Evolutionary conservation across 1,140 invertebrate genomes (phyloP).

Genomic region (Drosophila quadrilineata): DNA sequence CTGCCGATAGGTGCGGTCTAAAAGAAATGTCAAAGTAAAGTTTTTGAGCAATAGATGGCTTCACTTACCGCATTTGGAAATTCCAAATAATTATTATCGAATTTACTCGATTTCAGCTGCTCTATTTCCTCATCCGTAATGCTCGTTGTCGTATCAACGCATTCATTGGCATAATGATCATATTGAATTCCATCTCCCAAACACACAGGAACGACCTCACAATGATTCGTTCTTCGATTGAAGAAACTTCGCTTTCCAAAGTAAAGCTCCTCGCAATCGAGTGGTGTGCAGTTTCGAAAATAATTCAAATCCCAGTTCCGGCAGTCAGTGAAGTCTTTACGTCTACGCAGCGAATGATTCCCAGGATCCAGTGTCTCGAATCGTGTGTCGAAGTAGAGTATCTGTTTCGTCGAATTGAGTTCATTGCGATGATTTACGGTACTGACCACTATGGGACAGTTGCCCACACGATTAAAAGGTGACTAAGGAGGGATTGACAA

Average conservation of each 20-base stretch:
- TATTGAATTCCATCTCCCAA: conserved; percentile 33
- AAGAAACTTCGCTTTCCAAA: conserved; percentile 69
- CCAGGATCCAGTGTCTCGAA: conserved; percentile 62
- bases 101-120: conserved; percentile 42
- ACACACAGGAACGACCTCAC: conserved; percentile 41
- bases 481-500: conserved; percentile 36
- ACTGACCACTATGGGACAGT: conserved; percentile 55
- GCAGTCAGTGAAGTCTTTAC: conserved; percentile 56
- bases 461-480: conserved; percentile 69
- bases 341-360: conserved; percentile 31
- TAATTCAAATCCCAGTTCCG: conserved; percentile 70
- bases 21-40: no score
- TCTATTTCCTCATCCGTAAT: conserved; percentile 52
- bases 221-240: conserved; percentile 45
- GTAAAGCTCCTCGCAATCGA: conserved; percentile 71
- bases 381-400: conserved; percentile 61
- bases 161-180: conserved; percentile 58
- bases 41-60: conserved; percentile 11
- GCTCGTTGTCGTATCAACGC: conserved; percentile 35
- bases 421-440: conserved; percentile 35
- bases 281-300: conserved; percentile 59
- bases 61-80: conserved; percentile 8
- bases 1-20: not conserved
- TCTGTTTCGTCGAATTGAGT: conserved; percentile 27
- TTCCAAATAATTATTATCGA: conserved; percentile 45